These are phyloP conservation scores for Bombyx mandarina DNA, from an alignment of 1,140 invertebrate species.

Conservation along the genomic window DNA sequence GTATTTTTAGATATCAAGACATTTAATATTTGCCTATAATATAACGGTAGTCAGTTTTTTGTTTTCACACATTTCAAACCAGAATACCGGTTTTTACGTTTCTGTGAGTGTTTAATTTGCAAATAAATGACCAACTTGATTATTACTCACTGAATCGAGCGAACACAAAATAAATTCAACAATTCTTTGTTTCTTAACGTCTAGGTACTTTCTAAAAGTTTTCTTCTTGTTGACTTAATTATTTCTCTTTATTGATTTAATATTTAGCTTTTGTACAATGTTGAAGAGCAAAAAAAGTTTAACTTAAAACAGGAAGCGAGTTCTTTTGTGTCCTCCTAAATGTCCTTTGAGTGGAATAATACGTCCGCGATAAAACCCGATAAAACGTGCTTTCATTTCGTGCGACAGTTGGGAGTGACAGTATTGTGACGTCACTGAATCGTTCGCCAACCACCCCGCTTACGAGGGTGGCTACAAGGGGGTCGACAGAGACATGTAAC, in stretches of 20 bases:
- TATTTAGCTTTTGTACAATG: neutral
- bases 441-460: conserved; percentile 4
- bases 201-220: conserved; percentile 11
- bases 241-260: conserved; percentile 1
- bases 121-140: too few relatives aligned
- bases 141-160: too few relatives aligned
- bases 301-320: conserved; percentile 15
- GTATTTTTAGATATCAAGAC: too few relatives aligned
- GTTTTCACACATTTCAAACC: too few relatives aligned
- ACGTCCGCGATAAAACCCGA: conserved; percentile 30
- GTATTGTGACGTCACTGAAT: conserved; percentile 27
- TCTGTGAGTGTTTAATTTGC: too few relatives aligned
- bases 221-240: conserved; percentile 7
- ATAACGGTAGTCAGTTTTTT: too few relatives aligned
- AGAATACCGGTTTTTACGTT: too few relatives aligned
- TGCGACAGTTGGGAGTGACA: conserved; percentile 27
- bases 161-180: conserved; percentile 2
- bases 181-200: conserved; percentile 11
- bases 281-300: conserved; percentile 3
- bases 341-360: conserved; percentile 33
- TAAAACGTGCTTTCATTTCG: conserved; percentile 42
- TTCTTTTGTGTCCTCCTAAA: conserved; percentile 18
- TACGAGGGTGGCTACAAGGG: neutral
- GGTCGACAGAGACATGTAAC: conserved; percentile 10
- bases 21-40: too few relatives aligned